Percentiles rank a stretch among this genome's conserved stretches.
phyloP scores from a whole-genome alignment of 2,113 vertebrate genomes.

The Delphinapterus leucas region DNA sequence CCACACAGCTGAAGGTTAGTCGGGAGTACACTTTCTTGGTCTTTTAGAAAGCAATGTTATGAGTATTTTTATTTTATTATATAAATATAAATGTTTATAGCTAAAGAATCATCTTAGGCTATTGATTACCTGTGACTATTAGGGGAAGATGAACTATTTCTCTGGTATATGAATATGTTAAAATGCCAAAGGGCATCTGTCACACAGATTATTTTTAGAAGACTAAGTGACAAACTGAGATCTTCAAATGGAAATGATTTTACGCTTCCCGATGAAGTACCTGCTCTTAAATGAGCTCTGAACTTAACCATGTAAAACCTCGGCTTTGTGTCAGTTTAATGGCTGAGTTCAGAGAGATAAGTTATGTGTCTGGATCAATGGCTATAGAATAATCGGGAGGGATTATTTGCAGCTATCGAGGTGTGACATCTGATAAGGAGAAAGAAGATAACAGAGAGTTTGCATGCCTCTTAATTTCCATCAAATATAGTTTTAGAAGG shows the following conservation, averaged over 20 bases:
- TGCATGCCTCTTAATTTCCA: background rate
- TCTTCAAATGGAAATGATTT: slow-evolving; percentile 1
- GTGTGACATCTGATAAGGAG: background rate
- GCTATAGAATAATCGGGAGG: background rate
- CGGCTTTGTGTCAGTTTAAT: background rate
- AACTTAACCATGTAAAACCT: background rate
- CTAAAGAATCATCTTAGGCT: background rate
- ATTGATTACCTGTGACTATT: background rate
- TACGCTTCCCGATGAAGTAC: background rate
- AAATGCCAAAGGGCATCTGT: background rate
- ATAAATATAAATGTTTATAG: background rate
- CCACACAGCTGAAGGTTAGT: background rate
- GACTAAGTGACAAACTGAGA: background rate
- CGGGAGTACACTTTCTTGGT: background rate
- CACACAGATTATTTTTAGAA: background rate
- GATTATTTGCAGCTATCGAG: background rate
- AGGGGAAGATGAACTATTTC: background rate
- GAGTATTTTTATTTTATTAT: background rate
- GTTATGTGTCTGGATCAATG: background rate
- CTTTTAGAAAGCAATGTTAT: background rate
- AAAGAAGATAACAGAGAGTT: background rate
- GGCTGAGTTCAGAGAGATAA: background rate
- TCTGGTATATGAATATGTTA: background rate
- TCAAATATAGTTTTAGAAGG: background rate
- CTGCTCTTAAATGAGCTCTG: background rate